Percentiles rank a stretch among this genome's conserved stretches.
Evolutionary conservation across 2,888 invertebrate genomes (phyloP).

Genomic region (Fragum sueziense): DNA sequence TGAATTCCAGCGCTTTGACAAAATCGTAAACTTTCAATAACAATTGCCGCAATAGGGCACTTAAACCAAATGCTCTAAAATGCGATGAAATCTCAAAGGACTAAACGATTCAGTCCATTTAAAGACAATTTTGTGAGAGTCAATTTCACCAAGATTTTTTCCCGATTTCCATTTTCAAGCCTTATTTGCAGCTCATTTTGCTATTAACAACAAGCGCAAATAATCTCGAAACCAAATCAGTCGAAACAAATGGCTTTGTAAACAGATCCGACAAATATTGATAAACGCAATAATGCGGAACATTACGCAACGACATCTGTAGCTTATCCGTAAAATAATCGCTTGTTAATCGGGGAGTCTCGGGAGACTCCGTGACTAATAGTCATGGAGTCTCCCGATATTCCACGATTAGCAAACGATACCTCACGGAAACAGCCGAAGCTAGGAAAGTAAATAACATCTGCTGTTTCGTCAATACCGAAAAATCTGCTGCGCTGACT

Average conservation of each 20-base stretch:
- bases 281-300: background rate
- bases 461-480: background rate
- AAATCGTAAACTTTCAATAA: background rate
- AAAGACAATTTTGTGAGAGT: background rate
- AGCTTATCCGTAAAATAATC: background rate
- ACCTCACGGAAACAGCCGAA: background rate
- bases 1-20: background rate
- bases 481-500: conserved; percentile 17
- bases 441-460: background rate
- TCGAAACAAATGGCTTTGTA: conserved; percentile 16
- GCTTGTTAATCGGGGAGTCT: background rate
- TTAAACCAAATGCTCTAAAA: background rate
- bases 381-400: too few relatives aligned
- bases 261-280: conserved; percentile 8
- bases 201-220: background rate
- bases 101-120: background rate
- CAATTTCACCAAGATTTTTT: background rate
- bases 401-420: too few relatives aligned
- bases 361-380: background rate
- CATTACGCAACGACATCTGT: conserved; percentile 5
- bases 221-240: conserved; percentile 7
- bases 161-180: background rate
- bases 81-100: background rate
- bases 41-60: background rate
- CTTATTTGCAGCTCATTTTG: conserved; percentile 11